Evolutionary conservation across 23 tunicate genomes (phyloP).

Genomic region (Clavelina lepadiformis): DNA sequence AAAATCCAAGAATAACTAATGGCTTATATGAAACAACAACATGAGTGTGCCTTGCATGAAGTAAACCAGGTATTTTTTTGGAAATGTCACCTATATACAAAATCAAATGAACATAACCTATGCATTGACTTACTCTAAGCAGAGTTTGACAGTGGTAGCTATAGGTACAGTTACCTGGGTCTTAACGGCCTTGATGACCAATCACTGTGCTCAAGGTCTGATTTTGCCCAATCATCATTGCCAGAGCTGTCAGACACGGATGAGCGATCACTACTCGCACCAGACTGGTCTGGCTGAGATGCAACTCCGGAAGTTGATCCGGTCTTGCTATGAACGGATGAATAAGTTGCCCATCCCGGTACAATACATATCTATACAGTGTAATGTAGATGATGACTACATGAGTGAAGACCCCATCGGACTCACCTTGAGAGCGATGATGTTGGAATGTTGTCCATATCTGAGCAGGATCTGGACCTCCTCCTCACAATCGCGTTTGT

Average conservation of each 20-base stretch:
- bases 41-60: too few species aligned
- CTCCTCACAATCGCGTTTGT: slow-evolving; percentile 91
- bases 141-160: too few species aligned
- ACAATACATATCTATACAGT: too few species aligned
- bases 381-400: too few species aligned
- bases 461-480: slow-evolving; percentile 90
- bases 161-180: slow-evolving; percentile 70
- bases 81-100: too few species aligned
- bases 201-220: slow-evolving; percentile 60
- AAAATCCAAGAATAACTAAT: too few species aligned
- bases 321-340: slow-evolving; percentile 78
- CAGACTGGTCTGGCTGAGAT: slow-evolving; percentile 59
- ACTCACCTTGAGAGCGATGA: slow-evolving; percentile 72
- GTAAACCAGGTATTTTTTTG: too few species aligned
- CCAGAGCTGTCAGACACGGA: slow-evolving; percentile 13
- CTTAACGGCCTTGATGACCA: slow-evolving; percentile 71
- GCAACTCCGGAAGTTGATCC: slow-evolving; percentile 71
- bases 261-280: slow-evolving; percentile 41
- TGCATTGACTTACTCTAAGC: too few species aligned
- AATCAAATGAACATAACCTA: too few species aligned
- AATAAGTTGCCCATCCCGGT: slow-evolving; percentile 49
- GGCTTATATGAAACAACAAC: too few species aligned
- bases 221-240: slow-evolving; percentile 6
- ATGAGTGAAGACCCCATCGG: background rate
- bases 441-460: slow-evolving; percentile 96